Base-by-base conservation (phyloP, 2,113 vertebrate species). In the Sisor rabdophorus region DNA sequence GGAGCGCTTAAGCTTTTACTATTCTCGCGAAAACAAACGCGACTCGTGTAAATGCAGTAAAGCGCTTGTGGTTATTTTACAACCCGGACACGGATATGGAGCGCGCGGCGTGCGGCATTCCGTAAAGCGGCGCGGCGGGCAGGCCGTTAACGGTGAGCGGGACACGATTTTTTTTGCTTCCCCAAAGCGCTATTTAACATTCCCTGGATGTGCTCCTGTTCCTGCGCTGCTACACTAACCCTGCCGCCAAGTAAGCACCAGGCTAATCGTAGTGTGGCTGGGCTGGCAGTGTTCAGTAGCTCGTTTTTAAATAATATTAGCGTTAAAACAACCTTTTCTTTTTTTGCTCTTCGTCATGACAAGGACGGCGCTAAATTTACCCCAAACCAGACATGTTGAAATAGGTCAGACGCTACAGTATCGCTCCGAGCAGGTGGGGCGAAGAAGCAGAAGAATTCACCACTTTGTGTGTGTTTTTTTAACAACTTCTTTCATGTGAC, bases 61-160 rank as follows among this genome's bases (percentile, higher is more conserved):
- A 64, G 70, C 77, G 69, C 22, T 80, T 32, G 82, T 80, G 68
- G 52, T 52, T 47, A 72, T 2, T 79, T 81, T 85, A 82, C 53
- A 78, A 73, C 61, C 30, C 59, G 24, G 77, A 56, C n/a, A 64
- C 73, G 85, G 85, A 44, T 84, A 89, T 89, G 90, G 80, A 84
- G 78, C 81, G 65, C 73, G 82, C 60, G 11, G 85, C 81, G 78
- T 89, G 70, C 76, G 74, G 68, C 13, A 44, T 60, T 68, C 78
- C 36, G 59, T 28, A 69, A 56, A 80, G 68, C 28, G 7, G 86
- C 68, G 84, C 81, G 84, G 87, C 78, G 82, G 78, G 75, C 89
- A 87, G 91, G 90, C 89, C 89, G 86, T 75, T 82, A n/a, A 80
- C 89, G 74, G 91, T 92, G 90, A 92, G 91, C 90, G 85, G 80